Evolutionary conservation across 2,888 invertebrate genomes (phyloP).

Genomic region (Urechis unicinctus): DNA sequence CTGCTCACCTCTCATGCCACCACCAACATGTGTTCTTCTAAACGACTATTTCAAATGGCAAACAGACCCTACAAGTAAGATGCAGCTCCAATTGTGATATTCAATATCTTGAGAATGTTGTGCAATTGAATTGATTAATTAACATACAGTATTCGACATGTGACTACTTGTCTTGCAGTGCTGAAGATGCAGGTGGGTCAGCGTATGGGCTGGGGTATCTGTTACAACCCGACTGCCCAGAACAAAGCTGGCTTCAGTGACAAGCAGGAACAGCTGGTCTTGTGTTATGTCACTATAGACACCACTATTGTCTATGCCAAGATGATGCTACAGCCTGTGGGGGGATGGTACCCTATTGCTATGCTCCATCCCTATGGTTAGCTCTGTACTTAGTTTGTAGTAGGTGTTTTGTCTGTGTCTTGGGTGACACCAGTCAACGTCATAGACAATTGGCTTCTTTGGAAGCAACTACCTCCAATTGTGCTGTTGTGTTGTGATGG

Average conservation of each 20-base stretch:
- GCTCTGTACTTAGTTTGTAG: neutral
- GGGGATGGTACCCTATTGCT: slow-evolving; percentile 41
- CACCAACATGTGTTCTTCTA: slow-evolving; percentile 32
- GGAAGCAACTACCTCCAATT: too few species aligned
- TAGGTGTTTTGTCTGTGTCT: neutral
- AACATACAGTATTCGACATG: too few species aligned
- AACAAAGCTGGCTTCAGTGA: slow-evolving; percentile 28
- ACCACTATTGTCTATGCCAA: slow-evolving; percentile 29
- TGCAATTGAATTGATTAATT: too few species aligned
- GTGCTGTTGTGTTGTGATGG: too few species aligned
- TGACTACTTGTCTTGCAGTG: slow-evolving; percentile 20
- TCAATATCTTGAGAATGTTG: neutral
- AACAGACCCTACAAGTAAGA: slow-evolving; percentile 24
- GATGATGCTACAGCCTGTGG: slow-evolving; percentile 42
- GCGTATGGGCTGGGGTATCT: slow-evolving; percentile 43
- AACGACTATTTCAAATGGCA: slow-evolving; percentile 40
- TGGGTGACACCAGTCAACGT: too few species aligned
- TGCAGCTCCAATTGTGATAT: neutral
- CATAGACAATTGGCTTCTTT: too few species aligned
- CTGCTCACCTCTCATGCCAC: slow-evolving; percentile 36
- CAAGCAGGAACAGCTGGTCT: slow-evolving; percentile 34
- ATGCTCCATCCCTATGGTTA: slow-evolving; percentile 32
- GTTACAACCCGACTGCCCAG: slow-evolving; percentile 30
- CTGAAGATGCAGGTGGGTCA: slow-evolving; percentile 26
- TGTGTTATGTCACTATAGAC: slow-evolving; percentile 39